phyloP scores from a whole-genome alignment of 2,888 invertebrate genomes.

The Gisinianus flammeolus region DNA sequence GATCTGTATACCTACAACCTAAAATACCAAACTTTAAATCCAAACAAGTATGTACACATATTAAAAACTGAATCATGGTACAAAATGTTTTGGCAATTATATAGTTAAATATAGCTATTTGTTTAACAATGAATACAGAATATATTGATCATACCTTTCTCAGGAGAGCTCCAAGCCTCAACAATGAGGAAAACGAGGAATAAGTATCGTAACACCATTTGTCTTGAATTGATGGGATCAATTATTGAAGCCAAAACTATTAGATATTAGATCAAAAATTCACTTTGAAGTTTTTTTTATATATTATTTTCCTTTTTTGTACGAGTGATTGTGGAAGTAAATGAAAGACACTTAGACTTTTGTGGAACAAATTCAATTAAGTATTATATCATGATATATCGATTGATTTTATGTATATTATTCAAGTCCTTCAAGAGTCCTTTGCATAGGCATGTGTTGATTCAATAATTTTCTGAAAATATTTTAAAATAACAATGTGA shows the following conservation, averaged over 20 bases:
- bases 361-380: not conserved
- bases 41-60: too few species aligned
- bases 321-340: not conserved
- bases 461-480: not conserved
- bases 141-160: conserved; percentile 56
- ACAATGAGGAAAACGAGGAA: conserved; percentile 53
- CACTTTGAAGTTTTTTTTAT: not conserved
- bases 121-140: too few species aligned
- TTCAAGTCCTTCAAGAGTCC: not conserved
- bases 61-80: too few species aligned
- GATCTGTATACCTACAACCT: too few species aligned
- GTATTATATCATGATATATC: not conserved
- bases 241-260: not conserved
- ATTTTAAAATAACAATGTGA: not conserved
- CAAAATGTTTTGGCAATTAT: too few species aligned
- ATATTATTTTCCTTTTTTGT: not conserved
- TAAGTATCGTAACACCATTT: conserved; percentile 42
- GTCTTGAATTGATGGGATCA: conserved; percentile 8
- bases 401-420: not conserved
- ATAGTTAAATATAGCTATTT: too few species aligned
- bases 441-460: too few species aligned
- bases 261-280: conserved; percentile 4
- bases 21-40: too few species aligned
- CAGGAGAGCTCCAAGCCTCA: conserved; percentile 53
- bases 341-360: not conserved